Evolutionary conservation across 1,140 invertebrate species (phyloP).

Genomic region (Stegodyphus mimosarum): DNA sequence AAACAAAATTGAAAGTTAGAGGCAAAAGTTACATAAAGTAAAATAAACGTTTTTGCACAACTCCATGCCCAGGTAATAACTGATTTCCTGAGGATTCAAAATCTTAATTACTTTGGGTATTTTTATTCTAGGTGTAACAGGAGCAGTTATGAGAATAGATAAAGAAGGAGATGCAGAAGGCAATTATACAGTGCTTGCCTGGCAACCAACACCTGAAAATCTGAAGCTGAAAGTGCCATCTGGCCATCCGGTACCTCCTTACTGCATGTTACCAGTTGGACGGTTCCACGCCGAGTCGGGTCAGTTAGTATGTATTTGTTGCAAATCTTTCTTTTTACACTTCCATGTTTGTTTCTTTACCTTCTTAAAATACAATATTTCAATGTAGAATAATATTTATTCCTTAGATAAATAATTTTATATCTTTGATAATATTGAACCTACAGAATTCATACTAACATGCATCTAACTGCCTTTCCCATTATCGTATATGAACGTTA

Average conservation of each 20-base stretch:
- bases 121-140: conserved; percentile 82
- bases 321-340: too few relatives aligned
- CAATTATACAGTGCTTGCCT: conserved; percentile 92
- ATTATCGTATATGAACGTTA: too few relatives aligned
- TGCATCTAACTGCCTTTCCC: too few relatives aligned
- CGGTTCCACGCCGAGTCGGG: conserved; percentile 22
- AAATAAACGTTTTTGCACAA: background rate
- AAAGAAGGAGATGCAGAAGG: conserved; percentile 95
- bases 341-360: too few relatives aligned
- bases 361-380: too few relatives aligned
- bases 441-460: too few relatives aligned
- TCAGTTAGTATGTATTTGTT: conserved; percentile 12
- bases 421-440: too few relatives aligned
- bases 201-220: conserved; percentile 64
- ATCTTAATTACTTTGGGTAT: background rate
- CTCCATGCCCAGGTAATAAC: background rate
- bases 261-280: conserved; percentile 63
- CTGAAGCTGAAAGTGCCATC: conserved; percentile 34
- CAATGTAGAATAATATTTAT: too few relatives aligned
- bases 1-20: too few relatives aligned
- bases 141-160: conserved; percentile 89
- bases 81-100: too few relatives aligned
- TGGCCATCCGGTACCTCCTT: background rate
- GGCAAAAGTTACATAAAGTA: background rate
- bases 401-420: too few relatives aligned